These are phyloP conservation scores for Cassiopea andromeda DNA, from an alignment of 30 jellyfish, hydroid and myxozoan genomes.

Conservation along the genomic window DNA sequence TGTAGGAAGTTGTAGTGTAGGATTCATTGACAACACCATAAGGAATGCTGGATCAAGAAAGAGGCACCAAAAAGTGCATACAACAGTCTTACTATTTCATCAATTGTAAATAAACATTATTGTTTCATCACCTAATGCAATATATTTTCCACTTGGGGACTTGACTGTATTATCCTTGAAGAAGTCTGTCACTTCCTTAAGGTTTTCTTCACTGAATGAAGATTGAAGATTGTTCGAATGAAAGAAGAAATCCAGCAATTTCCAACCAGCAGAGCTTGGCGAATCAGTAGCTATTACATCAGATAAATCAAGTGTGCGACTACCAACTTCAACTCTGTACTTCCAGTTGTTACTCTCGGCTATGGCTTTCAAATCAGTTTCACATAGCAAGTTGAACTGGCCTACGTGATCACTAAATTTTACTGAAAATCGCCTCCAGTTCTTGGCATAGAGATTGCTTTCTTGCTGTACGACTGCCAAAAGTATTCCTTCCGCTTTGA, in stretches of 20 bases:
- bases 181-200: constrained; percentile 31
- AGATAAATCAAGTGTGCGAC: constrained; percentile 49
- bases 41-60: neutral
- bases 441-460: constrained; percentile 48
- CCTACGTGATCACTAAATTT: constrained; percentile 22
- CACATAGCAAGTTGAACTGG: constrained; percentile 51
- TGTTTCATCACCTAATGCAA: constrained; percentile 45
- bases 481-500: constrained; percentile 36
- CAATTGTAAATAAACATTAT: constrained; percentile 16
- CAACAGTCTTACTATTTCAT: neutral
- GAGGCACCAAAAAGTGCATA: neutral
- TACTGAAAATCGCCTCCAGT: constrained; percentile 40
- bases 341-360: constrained; percentile 55
- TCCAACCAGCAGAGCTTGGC: constrained; percentile 43
- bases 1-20: no score
- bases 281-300: constrained; percentile 19
- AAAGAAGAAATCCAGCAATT: constrained; percentile 62
- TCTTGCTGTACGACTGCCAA: constrained; percentile 75
- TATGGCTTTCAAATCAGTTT: constrained; percentile 18
- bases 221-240: constrained; percentile 54
- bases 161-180: constrained; percentile 41
- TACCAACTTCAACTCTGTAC: constrained; percentile 20
- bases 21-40: no score
- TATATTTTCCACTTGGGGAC: constrained; percentile 20
- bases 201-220: neutral